Evolutionary conservation across 2,888 invertebrate genomes (phyloP).

Genomic region (Drosophila macrospina): DNA sequence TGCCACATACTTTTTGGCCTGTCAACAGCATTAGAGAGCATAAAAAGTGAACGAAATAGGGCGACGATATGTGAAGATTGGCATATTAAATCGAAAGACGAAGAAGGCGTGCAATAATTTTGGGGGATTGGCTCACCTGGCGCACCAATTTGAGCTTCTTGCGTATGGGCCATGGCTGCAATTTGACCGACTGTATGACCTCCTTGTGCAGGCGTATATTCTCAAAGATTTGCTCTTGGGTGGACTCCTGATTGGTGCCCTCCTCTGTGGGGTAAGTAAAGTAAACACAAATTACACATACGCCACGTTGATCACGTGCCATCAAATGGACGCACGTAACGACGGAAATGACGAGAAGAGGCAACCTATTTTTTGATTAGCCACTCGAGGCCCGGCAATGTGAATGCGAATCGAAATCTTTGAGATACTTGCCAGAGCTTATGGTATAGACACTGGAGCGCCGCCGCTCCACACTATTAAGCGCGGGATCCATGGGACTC

Average conservation of each 20-base stretch:
- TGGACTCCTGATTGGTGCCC: slow-evolving; percentile 87
- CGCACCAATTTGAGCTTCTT: slow-evolving; percentile 93
- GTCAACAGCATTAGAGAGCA: slow-evolving; percentile 69
- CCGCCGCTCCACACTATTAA: slow-evolving; percentile 86
- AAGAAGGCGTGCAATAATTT: slow-evolving; percentile 60
- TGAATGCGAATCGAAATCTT: slow-evolving; percentile 44
- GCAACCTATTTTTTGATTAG: slow-evolving; percentile 59
- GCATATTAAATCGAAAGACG: slow-evolving; percentile 67
- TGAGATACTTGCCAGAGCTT: slow-evolving; percentile 91
- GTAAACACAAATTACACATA: slow-evolving; percentile 86
- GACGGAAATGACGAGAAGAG: slow-evolving; percentile 52
- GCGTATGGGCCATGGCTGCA: slow-evolving; percentile 93
- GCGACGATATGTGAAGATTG: slow-evolving; percentile 30
- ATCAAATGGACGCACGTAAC: slow-evolving; percentile 66
- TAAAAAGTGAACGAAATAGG: slow-evolving; percentile 41
- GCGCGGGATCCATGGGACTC: slow-evolving; percentile 86
- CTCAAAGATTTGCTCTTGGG: slow-evolving; percentile 95
- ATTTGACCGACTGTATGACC: slow-evolving; percentile 93
- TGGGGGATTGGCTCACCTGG: slow-evolving; percentile 85
- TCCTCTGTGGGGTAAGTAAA: slow-evolving; percentile 87
- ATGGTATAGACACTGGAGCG: slow-evolving; percentile 92
- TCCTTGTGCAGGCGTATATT: slow-evolving; percentile 96
- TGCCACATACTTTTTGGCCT: slow-evolving; percentile 95
- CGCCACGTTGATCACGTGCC: slow-evolving; percentile 57
- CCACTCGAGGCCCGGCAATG: slow-evolving; percentile 63